These are phyloP conservation scores for Scolopax bukidnonensis DNA, from an alignment of 2,797 vertebrate species.

Conservation along the genomic window DNA sequence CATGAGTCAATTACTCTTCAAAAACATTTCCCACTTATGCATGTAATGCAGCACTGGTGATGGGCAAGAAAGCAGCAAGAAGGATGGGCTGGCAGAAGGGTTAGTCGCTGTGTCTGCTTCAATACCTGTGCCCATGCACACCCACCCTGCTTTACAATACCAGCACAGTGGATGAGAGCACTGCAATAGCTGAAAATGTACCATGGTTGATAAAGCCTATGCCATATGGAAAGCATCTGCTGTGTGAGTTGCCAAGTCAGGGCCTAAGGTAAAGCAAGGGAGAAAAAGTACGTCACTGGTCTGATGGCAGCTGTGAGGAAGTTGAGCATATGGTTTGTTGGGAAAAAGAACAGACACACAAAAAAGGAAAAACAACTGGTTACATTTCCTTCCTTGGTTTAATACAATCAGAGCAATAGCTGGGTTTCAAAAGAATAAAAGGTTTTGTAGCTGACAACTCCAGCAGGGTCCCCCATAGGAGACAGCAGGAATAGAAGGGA, in stretches of 20 bases:
- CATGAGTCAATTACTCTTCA: background rate
- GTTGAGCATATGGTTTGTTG: background rate
- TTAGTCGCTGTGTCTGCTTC: background rate
- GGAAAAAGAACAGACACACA: background rate
- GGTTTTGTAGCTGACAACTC: background rate
- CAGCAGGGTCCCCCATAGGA: background rate
- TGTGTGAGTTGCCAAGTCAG: background rate
- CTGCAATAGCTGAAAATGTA: background rate
- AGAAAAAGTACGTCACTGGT: background rate
- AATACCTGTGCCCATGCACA: background rate
- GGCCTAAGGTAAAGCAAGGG: background rate
- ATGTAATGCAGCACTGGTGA: background rate
- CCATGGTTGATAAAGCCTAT: background rate
- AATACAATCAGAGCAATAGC: background rate
- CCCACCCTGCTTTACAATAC: background rate
- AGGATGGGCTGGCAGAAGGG: background rate
- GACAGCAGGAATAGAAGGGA: background rate
- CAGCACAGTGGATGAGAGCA: background rate
- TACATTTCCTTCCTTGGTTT: background rate
- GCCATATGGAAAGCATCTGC: background rate
- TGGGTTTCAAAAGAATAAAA: background rate
- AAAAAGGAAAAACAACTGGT: background rate
- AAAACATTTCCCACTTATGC: background rate
- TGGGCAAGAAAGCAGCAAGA: background rate
- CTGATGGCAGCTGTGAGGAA: background rate